A percentile compares a stretch with the other conserved stretches of the same genome.
Evolutionary conservation across 2,113 vertebrate genomes (phyloP).

Genomic region (Nycticebus coucang): DNA sequence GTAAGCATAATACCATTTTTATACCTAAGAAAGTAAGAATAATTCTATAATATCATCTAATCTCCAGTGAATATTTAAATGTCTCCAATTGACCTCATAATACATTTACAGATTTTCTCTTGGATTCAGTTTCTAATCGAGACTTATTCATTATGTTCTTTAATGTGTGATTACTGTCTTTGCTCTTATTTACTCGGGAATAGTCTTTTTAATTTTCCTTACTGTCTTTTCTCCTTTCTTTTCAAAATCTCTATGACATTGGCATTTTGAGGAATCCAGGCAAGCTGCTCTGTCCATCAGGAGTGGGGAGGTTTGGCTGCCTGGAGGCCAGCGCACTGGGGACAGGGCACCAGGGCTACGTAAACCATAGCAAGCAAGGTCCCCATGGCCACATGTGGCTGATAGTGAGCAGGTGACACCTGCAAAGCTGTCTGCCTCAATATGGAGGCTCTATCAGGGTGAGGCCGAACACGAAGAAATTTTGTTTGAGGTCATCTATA

Average conservation of each 20-base stretch:
- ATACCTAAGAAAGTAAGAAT: neutral
- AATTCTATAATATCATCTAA: neutral
- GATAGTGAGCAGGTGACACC: neutral
- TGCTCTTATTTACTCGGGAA: neutral
- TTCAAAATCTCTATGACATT: neutral
- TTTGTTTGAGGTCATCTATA: neutral
- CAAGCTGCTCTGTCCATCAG: neutral
- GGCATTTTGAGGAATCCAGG: neutral
- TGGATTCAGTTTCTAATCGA: neutral
- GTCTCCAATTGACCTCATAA: neutral
- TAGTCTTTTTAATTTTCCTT: neutral
- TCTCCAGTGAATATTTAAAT: neutral
- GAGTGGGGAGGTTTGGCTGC: neutral
- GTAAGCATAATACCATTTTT: neutral
- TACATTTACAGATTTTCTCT: neutral
- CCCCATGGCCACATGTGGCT: fast-evolving
- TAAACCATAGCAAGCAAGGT: neutral
- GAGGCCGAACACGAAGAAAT: neutral
- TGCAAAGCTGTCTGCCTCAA: neutral
- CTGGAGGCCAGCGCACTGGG: neutral
- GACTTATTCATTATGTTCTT: neutral
- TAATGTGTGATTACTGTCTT: neutral
- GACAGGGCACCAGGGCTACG: neutral
- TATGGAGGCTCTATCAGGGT: neutral
- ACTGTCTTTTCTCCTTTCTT: neutral